Conservation (phyloP, 2,113 vertebrate species). For the Grammomys dolichurus region DNA sequence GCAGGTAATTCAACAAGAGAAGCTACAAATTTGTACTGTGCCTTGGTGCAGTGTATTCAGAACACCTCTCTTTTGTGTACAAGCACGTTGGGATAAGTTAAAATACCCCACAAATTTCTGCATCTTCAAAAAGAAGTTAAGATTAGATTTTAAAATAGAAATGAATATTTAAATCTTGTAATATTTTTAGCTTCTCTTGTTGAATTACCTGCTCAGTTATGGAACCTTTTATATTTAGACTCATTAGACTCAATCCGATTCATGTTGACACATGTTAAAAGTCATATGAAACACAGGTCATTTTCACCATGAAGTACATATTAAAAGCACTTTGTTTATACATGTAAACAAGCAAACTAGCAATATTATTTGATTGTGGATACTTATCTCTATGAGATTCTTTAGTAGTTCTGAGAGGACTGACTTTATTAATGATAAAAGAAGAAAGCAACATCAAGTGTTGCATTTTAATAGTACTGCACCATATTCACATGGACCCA, state of each 20-base stretch:
- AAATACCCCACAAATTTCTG: neutral
- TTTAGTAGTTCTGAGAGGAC: neutral
- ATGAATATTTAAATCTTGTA: neutral
- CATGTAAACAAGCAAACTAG: neutral
- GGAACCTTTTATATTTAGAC: neutral
- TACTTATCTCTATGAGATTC: neutral
- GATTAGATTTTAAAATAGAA: neutral
- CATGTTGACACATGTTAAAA: neutral
- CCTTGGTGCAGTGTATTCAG: neutral
- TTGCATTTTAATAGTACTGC: neutral
- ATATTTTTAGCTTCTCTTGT: neutral
- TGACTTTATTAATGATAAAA: neutral
- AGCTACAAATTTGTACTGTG: neutral
- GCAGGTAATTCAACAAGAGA: no score
- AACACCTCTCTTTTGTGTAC: neutral
- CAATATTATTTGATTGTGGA: neutral
- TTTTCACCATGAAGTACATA: neutral
- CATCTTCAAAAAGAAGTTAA: neutral
- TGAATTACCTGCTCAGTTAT: neutral
- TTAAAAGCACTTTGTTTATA: neutral
- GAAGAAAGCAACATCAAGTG: neutral
- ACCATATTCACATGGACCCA: neutral
- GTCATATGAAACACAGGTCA: neutral
- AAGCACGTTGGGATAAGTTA: neutral
- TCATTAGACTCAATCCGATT: neutral